Conservation (phyloP, 2,797 vertebrate species). For the Eupleurogrammus muticus region DNA sequence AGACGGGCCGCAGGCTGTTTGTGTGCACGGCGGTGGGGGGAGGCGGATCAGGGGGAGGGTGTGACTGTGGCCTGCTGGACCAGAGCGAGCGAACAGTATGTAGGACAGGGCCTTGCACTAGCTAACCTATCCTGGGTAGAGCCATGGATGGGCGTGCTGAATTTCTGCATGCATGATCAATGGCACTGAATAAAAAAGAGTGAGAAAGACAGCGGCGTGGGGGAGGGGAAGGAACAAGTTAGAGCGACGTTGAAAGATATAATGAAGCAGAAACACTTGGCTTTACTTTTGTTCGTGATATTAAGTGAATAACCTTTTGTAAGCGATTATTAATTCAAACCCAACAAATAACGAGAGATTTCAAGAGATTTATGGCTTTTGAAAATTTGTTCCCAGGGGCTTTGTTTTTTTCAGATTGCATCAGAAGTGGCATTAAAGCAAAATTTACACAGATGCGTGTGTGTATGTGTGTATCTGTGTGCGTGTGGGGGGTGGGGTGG, state of each 20-base stretch:
- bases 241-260: conserved; percentile 48
- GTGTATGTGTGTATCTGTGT: conserved; percentile 15
- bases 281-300: conserved; percentile 14
- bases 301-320: not conserved
- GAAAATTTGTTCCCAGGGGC: conserved; percentile 29
- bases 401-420: conserved; percentile 26
- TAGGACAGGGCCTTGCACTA: conserved; percentile 78
- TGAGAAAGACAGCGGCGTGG: conserved; percentile 63
- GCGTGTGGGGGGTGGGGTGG: too few species aligned
- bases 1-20: conserved; percentile 56
- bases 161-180: conserved; percentile 99
- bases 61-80: conserved; percentile 70
- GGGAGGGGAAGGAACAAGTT: conserved; percentile 69
- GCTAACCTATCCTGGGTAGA: conserved; percentile 88
- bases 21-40: conserved; percentile 39
- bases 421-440: conserved; percentile 16
- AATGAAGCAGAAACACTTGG: conserved; percentile 13
- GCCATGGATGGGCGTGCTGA: conserved; percentile 87
- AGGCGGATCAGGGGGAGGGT: conserved; percentile 68
- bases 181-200: conserved; percentile 84
- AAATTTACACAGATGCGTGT: conserved; percentile 10
- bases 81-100: conserved; percentile 79
- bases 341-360: not conserved
- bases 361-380: conserved; percentile 11
- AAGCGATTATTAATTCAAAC: conserved; percentile 4